These are phyloP conservation scores for Notocelia uddmanniana DNA, from an alignment of 2,888 invertebrate genomes.

Conservation along the genomic window DNA sequence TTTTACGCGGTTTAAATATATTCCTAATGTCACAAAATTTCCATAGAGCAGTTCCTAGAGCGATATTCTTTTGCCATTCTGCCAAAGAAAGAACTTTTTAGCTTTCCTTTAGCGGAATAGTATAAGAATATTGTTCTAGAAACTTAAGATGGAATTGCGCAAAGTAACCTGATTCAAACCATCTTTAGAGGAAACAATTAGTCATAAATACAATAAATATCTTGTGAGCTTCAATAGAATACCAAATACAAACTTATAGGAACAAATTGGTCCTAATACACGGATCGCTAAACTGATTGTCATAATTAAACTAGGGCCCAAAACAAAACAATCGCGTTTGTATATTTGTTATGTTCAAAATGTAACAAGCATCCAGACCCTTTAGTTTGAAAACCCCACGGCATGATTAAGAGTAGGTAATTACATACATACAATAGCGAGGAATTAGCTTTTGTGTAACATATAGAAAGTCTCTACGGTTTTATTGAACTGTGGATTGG, in stretches of 20 bases:
- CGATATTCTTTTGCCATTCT: too few relatives aligned
- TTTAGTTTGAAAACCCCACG: slow-evolving; percentile 15
- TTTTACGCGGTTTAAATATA: too few relatives aligned
- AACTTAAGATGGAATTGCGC: too few relatives aligned
- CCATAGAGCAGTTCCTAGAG: too few relatives aligned
- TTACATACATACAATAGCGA: slow-evolving; percentile 13
- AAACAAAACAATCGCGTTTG: slow-evolving; percentile 2
- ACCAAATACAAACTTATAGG: neutral
- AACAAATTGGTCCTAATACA: neutral
- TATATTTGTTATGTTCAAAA: slow-evolving; percentile 8
- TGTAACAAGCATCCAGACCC: neutral
- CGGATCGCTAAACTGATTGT: slow-evolving; percentile 13
- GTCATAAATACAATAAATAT: neutral
- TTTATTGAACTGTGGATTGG: slow-evolving; percentile 14
- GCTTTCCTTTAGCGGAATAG: too few relatives aligned
- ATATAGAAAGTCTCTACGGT: neutral
- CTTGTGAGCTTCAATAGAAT: neutral
- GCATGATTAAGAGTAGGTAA: slow-evolving; percentile 10
- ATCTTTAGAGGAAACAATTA: neutral
- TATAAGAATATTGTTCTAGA: too few relatives aligned
- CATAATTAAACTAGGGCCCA: slow-evolving; percentile 6
- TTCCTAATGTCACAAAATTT: too few relatives aligned
- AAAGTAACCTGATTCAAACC: too few relatives aligned
- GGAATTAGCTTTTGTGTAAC: slow-evolving; percentile 8
- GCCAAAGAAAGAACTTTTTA: too few relatives aligned